phyloP scores from a whole-genome alignment of 2,888 invertebrate genomes.

The Tromatobia lineatoria region DNA sequence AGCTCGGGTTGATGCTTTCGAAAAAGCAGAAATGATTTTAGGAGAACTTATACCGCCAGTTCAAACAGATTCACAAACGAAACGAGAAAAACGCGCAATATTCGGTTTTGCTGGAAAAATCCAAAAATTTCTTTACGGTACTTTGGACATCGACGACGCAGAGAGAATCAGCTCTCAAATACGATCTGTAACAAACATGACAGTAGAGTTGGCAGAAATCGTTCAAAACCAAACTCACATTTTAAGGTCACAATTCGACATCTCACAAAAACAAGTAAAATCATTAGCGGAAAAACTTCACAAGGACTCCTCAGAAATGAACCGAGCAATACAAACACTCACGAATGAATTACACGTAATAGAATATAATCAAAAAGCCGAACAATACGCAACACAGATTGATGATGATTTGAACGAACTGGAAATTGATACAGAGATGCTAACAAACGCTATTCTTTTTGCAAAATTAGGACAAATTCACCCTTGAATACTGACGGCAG shows the following conservation, averaged over 20 bases:
- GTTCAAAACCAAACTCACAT: slow-evolving; percentile 11
- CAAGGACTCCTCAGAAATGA: background rate
- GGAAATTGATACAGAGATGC: background rate
- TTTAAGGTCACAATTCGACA: background rate
- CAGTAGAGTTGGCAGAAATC: background rate
- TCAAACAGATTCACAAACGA: background rate
- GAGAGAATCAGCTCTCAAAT: background rate
- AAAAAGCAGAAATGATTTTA: slow-evolving; percentile 2
- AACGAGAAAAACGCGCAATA: background rate
- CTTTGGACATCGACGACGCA: background rate
- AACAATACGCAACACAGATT: background rate
- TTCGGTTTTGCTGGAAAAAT: background rate
- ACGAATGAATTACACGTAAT: background rate
- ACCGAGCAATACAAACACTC: background rate
- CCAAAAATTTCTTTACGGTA: background rate
- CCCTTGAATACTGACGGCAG: background rate
- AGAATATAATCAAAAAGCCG: slow-evolving; percentile 1
- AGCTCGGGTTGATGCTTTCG: background rate
- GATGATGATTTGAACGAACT: background rate
- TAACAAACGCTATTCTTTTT: background rate
- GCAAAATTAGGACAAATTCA: slow-evolving; percentile 20
- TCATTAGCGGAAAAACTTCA: background rate
- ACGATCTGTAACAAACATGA: background rate
- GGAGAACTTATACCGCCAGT: no score
- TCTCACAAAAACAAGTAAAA: slow-evolving; percentile 1